Evolutionary conservation across 2,113 vertebrate species (phyloP).

Genomic region (Epinephelus moara): DNA sequence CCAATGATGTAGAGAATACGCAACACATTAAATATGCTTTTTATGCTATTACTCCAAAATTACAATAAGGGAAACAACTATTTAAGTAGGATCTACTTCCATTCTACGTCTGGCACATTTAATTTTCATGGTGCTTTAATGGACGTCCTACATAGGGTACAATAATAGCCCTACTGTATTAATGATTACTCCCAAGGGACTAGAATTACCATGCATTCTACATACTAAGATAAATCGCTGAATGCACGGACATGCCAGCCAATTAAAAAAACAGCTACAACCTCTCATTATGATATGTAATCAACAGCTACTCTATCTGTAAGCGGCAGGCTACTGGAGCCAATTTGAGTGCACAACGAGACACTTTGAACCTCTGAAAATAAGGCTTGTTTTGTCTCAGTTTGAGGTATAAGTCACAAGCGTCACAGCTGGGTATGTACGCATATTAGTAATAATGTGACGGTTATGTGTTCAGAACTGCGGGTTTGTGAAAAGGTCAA

Average conservation of each 20-base stretch:
- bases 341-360: background rate
- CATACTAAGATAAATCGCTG: background rate
- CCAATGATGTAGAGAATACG: background rate
- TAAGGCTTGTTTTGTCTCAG: background rate
- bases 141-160: background rate
- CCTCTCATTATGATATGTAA: background rate
- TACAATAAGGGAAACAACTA: background rate
- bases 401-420: background rate
- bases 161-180: background rate
- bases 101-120: background rate
- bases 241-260: background rate
- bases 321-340: background rate
- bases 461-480: background rate
- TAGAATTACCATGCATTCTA: background rate
- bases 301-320: background rate
- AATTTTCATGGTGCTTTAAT: background rate
- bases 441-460: background rate
- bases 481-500: slow-evolving; percentile 5
- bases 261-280: background rate
- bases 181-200: background rate
- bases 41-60: background rate
- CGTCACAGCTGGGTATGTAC: background rate
- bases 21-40: background rate
- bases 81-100: background rate
- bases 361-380: background rate